Percentiles rank a stretch among this genome's conserved stretches.
phyloP scores from a whole-genome alignment of 2,113 vertebrate species.

The Seriola quinqueradiata region DNA sequence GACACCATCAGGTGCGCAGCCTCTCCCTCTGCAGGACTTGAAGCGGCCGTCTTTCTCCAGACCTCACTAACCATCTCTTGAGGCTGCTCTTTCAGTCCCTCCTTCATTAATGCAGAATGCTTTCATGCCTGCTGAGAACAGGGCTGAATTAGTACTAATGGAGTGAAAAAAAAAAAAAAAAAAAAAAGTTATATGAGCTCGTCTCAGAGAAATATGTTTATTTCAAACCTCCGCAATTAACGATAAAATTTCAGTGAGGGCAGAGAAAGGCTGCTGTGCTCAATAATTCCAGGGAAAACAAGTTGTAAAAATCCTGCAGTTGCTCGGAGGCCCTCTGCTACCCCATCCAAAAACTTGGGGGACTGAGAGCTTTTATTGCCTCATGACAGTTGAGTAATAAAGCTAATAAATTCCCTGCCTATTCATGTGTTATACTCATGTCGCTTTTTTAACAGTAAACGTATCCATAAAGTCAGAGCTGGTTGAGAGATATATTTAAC shows the following conservation, averaged over 20 bases:
- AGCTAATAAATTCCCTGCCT: constrained; percentile 54
- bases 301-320: constrained; percentile 38
- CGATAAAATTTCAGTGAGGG: constrained; percentile 21
- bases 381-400: constrained; percentile 64
- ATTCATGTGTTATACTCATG: constrained; percentile 40
- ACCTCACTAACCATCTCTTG: constrained; percentile 39
- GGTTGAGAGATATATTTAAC: constrained; percentile 33
- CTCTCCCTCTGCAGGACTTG: constrained; percentile 7
- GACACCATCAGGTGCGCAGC: constrained; percentile 12
- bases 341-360: constrained; percentile 18
- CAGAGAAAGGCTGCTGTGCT: constrained; percentile 31
- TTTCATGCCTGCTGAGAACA: constrained; percentile 5
- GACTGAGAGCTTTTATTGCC: constrained; percentile 54
- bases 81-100: constrained; percentile 28
- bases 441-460: constrained; percentile 20
- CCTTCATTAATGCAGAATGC: constrained; percentile 35
- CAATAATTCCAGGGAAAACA: constrained; percentile 26
- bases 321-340: neutral
- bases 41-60: constrained; percentile 26
- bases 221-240: constrained; percentile 38
- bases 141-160: constrained; percentile 21
- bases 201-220: constrained; percentile 43
- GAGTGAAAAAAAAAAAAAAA: neutral
- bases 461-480: neutral
- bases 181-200: neutral